Conservation (phyloP, 1,140 invertebrate genomes). For the Ceratina japonica region DNA sequence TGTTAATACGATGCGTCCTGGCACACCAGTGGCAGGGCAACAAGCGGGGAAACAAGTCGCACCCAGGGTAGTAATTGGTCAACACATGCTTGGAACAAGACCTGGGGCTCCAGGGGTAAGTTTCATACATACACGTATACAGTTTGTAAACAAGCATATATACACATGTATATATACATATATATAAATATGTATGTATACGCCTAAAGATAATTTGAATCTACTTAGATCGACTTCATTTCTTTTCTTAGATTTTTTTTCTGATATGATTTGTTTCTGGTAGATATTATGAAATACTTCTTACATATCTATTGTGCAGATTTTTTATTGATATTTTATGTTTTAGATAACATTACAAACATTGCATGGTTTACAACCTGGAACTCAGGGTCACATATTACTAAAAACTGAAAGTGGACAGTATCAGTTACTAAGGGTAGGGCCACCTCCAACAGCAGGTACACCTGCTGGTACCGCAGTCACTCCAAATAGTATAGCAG, state of each 20-base stretch:
- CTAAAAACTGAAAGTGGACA: constrained; percentile 97
- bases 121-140: not conserved
- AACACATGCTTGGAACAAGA: constrained; percentile 89
- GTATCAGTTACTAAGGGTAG: constrained; percentile 93
- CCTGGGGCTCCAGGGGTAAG: constrained; percentile 89
- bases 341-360: constrained; percentile 91
- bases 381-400: constrained; percentile 91
- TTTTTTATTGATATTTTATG: constrained; percentile 68
- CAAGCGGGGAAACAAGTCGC: constrained; percentile 86
- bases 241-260: not conserved
- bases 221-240: not conserved
- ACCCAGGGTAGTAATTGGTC: constrained; percentile 88
- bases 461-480: constrained; percentile 81
- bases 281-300: constrained; percentile 9
- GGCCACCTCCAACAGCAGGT: constrained; percentile 83
- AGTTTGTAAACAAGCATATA: constrained; percentile 15
- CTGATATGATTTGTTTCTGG: not conserved
- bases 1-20: constrained; percentile 85
- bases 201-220: not conserved
- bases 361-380: constrained; percentile 89
- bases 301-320: constrained; percentile 6
- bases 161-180: too few relatives aligned
- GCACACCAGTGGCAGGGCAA: constrained; percentile 84
- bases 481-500: constrained; percentile 81
- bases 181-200: not conserved